Base-by-base conservation (phyloP, 2,797 vertebrate species). In the Typhlichthys eigenmanni region DNA sequence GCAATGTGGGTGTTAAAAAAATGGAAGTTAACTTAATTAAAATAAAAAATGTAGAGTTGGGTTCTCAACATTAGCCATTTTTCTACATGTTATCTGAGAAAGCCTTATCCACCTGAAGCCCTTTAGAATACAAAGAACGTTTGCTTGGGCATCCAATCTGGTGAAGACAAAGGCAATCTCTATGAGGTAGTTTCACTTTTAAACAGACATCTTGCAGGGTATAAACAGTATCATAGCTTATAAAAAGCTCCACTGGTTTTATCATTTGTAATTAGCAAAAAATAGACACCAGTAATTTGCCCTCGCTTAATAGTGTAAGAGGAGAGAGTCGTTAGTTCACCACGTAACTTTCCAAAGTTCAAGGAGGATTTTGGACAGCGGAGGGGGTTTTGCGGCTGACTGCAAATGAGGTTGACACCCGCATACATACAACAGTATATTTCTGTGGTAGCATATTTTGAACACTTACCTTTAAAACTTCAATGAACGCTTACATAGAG, bases 261-360 rank as follows among this genome's bases (percentile, higher is more conserved):
- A 91, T 78, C 83, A 86, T 90, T 90, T 89, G 88, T 86, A 90
- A 90, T 91, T 90, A 91, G 89, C 86, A 87, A 90, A 89, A 87
- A 89, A 90, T 89, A 90, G 86, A 90, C 85, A 79, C 79, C 71
- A 77, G 79, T 85, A 86, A 89, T 89, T 81, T 64, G 78, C 85
- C 86, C 82, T 77, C 80, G 83, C 63, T 71, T 87, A 88, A 85
- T 89, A 87, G 86, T 63, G 79, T 82, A 79, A 4, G 78, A 79
- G 77, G 86, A 87, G 84, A 81, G 87, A 87, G 84, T 82, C 83
- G 83, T 89, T 88, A 82, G 86, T 88, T 90, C 83, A 83, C 84
- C 80, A 63, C 81, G 81, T 87, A 87, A 87, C 80, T 90, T 89
- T 75, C 74, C 68, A 80, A 88, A 89, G 88, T 90, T 91, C 87